Base-by-base conservation (phyloP, 2,888 invertebrate species). In the Odontomyia ornata region DNA sequence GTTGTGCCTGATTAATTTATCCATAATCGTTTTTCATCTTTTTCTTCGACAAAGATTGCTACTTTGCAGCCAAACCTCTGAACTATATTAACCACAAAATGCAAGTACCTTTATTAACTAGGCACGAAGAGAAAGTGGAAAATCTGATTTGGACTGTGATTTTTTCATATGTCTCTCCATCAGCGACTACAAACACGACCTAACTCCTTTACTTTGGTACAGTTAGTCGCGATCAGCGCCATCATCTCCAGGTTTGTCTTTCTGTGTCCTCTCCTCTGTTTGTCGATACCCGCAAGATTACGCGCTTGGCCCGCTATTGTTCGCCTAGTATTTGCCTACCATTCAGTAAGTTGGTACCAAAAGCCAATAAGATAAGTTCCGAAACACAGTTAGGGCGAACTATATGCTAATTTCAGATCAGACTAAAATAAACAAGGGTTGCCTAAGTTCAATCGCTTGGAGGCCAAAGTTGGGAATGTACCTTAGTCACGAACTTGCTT, bases 71-170 rank as follows among this genome's bases (percentile, higher is more conserved):
- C 3, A 9, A 5, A 36, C 9, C 36, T 36, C 52, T 52, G 52
- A 36, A 36, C 9, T 36, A 52, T 52, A 52, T 52, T 52, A 52
- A 15, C 52, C 18, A 52, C 64, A 23, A 67, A 67, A n/a, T 27
- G 36, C 2, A 67, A 67, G 69, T 27, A 71, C 25, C 52, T 7
- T 30, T 64, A 23, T 64, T 62, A 76, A 65, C 46, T 69, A 67
- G 76, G 47, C 78, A 76, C 76, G 76, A 78, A 78, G 78, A 78
- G 78, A 78, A 78, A 78, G 78, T 78, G 78, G 76, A 46, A 76
- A 78, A 52, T 67, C 43, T 36, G 72, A 62, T 75, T 78, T 72
- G 52, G 28, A 76, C 47, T 25, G 72, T 72, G 65, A 64, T 67
- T 69, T 56, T 56, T 75, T 62, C 62, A 7, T 18, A 36, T 46